Evolutionary conservation across 2,113 vertebrate genomes (phyloP).

Genomic region (Hystrix brachyura): DNA sequence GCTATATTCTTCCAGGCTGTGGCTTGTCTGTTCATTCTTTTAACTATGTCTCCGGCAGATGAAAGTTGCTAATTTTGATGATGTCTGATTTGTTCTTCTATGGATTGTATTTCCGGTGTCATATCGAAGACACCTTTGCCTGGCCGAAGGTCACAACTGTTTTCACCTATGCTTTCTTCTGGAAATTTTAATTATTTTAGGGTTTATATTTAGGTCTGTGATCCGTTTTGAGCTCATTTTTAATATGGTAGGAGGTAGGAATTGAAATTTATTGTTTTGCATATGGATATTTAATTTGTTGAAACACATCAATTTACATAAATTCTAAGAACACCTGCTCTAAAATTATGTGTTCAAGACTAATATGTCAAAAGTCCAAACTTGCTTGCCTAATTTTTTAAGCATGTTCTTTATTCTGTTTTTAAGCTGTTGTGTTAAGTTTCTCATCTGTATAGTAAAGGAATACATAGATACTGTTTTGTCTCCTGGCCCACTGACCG

Average conservation of each 20-base stretch:
- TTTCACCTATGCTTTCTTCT: neutral
- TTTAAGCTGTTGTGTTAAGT: neutral
- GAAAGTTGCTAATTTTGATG: conserved; percentile 37
- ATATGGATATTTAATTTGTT: conserved; percentile 35
- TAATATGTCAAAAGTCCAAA: neutral
- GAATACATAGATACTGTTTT: conserved; percentile 25
- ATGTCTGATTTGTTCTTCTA: conserved; percentile 32
- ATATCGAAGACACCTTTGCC: neutral
- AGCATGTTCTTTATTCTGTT: neutral
- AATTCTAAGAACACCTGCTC: neutral
- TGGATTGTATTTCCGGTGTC: neutral
- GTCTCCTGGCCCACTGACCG: conserved; percentile 12
- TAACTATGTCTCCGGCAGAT: neutral
- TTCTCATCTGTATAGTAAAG: conserved; percentile 66
- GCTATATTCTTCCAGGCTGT: neutral
- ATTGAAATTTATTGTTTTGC: conserved; percentile 45
- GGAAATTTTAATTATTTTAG: neutral
- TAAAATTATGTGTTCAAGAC: conserved; percentile 31
- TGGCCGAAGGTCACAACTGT: neutral
- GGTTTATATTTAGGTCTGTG: neutral
- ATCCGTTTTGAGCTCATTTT: conserved; percentile 34
- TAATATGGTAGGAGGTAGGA: neutral
- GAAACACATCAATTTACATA: neutral
- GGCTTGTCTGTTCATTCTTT: conserved; percentile 12
- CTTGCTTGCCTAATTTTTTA: conserved; percentile 12